Conservation (phyloP, 2,113 vertebrate genomes). For the Megaceryle torquata region DNA sequence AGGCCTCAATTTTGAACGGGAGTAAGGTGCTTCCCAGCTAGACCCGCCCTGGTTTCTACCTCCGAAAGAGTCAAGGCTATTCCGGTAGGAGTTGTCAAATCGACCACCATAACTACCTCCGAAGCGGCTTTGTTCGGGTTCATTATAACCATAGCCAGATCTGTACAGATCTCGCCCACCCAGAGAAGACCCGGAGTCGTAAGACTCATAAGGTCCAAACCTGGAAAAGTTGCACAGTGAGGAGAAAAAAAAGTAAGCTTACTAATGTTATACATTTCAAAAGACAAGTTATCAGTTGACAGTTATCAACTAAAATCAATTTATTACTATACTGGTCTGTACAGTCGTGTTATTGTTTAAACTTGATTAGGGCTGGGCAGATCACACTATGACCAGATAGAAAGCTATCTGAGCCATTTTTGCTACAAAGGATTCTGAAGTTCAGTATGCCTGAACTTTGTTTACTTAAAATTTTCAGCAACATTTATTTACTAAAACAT, state of each 20-base stretch:
- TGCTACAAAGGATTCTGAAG: conserved; percentile 65
- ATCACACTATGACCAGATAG: conserved; percentile 76
- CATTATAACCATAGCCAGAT: conserved; percentile 90
- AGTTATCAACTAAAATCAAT: conserved; percentile 85
- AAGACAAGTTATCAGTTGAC: conserved; percentile 85
- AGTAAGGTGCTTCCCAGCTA: conserved; percentile 87
- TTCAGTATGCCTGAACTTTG: conserved; percentile 67
- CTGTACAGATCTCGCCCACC: conserved; percentile 88
- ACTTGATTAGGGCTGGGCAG: conserved; percentile 82
- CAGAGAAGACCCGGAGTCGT: conserved; percentile 87
- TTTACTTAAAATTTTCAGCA: conserved; percentile 67
- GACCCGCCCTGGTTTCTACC: conserved; percentile 88
- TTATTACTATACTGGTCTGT: conserved; percentile 75
- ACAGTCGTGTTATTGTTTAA: conserved; percentile 70
- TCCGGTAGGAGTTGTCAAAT: conserved; percentile 86
- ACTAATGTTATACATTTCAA: conserved; percentile 86
- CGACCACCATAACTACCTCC: conserved; percentile 88
- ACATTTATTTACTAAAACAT: conserved; percentile 61
- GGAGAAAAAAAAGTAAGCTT: conserved; percentile 88
- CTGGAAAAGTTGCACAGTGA: conserved; percentile 89
- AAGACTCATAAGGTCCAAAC: conserved; percentile 90
- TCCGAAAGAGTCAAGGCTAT: conserved; percentile 89
- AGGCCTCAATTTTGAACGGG: conserved; percentile 86
- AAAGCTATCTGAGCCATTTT: conserved; percentile 79
- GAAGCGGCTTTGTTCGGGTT: conserved; percentile 88